Conservation (phyloP, 1,140 invertebrate genomes). For the Contarinia nasturtii region DNA sequence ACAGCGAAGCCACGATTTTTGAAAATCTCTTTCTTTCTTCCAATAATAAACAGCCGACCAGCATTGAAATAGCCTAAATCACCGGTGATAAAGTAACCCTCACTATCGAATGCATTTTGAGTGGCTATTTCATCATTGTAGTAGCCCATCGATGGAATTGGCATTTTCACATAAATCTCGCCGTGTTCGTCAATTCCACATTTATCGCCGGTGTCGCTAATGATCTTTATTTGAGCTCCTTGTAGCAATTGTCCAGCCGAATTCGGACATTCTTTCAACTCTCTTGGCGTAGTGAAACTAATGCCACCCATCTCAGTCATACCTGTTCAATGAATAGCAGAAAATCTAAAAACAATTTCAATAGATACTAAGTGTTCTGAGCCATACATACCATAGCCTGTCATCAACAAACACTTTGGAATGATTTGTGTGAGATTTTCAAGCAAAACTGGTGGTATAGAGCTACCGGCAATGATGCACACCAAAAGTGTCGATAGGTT, state of each 20-base stretch:
- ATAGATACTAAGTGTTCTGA: too few species aligned
- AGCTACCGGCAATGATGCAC: background rate
- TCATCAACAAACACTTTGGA: background rate
- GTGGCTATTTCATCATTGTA: background rate
- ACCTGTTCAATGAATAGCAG: too few species aligned
- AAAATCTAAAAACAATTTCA: too few species aligned
- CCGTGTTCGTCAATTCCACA: background rate
- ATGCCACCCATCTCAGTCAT: background rate
- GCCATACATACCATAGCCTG: slow-evolving; percentile 10
- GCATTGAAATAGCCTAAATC: slow-evolving; percentile 43
- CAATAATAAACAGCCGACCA: slow-evolving; percentile 37
- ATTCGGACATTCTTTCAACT: background rate
- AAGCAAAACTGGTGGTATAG: background rate
- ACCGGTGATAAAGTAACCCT: slow-evolving; percentile 42
- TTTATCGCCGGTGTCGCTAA: background rate
- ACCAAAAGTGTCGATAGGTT: background rate
- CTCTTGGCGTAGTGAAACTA: background rate
- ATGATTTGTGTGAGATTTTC: background rate
- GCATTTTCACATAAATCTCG: background rate
- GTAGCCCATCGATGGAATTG: background rate
- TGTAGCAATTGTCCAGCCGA: background rate
- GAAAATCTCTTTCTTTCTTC: slow-evolving; percentile 48
- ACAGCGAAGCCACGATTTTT: slow-evolving; percentile 33
- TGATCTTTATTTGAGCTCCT: background rate
- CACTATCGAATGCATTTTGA: slow-evolving; percentile 21